phyloP scores from a whole-genome alignment of 2,888 invertebrate species.

The Itoplectis maculator region DNA sequence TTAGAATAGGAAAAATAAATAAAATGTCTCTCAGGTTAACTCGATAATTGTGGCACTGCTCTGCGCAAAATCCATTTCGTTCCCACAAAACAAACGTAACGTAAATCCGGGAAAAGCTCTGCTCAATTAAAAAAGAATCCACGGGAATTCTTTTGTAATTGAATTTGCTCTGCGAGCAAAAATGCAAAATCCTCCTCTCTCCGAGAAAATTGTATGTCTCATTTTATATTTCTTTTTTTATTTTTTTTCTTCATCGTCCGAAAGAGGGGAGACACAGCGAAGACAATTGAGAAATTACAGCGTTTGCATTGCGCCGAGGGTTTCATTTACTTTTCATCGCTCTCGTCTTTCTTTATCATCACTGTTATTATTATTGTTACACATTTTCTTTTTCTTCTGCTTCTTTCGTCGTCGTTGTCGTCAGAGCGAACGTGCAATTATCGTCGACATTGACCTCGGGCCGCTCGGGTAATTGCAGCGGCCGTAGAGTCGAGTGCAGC shows the following conservation, averaged over 20 bases:
- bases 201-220: conserved; percentile 30
- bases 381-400: not conserved
- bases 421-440: conserved; percentile 53
- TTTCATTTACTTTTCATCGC: conserved; percentile 57
- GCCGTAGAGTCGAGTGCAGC: conserved; percentile 22
- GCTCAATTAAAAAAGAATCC: not conserved
- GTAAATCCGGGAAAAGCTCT: not conserved
- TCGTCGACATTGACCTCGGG: conserved; percentile 54
- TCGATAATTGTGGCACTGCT: no score
- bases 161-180: conserved; percentile 2
- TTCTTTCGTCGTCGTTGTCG: conserved; percentile 12
- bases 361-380: conserved; percentile 29
- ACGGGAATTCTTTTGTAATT: no score
- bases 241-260: conserved; percentile 16
- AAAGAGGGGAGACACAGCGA: conserved; percentile 32
- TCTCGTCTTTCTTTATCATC: conserved; percentile 14
- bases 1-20: no score
- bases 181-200: not conserved
- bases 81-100: not conserved
- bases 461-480: conserved; percentile 46
- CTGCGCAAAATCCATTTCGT: no score
- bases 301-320: conserved; percentile 33
- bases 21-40: no score
- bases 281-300: conserved; percentile 65
- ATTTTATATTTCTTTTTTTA: no score